Evolutionary conservation across 1,140 invertebrate species (phyloP).

Genomic region (Drosophila truncata): DNA sequence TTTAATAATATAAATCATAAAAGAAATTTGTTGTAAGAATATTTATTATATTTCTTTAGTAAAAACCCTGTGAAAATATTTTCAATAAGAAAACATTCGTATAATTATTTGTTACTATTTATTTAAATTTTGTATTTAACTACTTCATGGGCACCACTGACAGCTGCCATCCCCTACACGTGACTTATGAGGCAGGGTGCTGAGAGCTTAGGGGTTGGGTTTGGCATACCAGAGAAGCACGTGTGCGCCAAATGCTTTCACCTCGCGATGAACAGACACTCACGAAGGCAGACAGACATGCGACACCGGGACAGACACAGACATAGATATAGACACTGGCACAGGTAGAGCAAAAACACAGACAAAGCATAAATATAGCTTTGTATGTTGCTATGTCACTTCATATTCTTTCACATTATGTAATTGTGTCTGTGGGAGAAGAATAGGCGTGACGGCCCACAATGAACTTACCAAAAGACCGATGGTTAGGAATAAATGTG

Average conservation of each 20-base stretch:
- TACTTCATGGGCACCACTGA: neutral
- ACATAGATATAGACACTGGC: conserved; percentile 11
- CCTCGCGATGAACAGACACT: conserved; percentile 37
- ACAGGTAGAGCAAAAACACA: conserved; percentile 10
- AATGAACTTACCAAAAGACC: conserved; percentile 25
- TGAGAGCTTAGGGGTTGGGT: conserved; percentile 8
- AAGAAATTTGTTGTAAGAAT: no score
- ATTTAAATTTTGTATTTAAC: neutral
- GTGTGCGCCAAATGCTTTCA: conserved; percentile 54
- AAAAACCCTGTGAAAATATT: neutral
- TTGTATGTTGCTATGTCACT: conserved; percentile 10
- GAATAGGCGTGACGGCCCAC: conserved; percentile 20
- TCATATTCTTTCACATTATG: conserved; percentile 24
- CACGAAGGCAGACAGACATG: conserved; percentile 10
- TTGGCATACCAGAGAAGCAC: conserved; percentile 30
- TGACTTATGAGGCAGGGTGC: neutral
- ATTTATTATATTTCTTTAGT: neutral
- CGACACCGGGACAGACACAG: conserved; percentile 34
- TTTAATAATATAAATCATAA: no score
- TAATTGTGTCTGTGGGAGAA: neutral
- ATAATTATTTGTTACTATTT: neutral
- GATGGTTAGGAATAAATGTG: neutral
- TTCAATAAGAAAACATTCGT: neutral
- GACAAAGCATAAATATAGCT: conserved; percentile 39
- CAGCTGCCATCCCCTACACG: neutral